Evolutionary conservation across 2,888 invertebrate species (phyloP), one percentile per base, ranked within the genome.

Genomic region (Philopedon plagiatum): DNA sequence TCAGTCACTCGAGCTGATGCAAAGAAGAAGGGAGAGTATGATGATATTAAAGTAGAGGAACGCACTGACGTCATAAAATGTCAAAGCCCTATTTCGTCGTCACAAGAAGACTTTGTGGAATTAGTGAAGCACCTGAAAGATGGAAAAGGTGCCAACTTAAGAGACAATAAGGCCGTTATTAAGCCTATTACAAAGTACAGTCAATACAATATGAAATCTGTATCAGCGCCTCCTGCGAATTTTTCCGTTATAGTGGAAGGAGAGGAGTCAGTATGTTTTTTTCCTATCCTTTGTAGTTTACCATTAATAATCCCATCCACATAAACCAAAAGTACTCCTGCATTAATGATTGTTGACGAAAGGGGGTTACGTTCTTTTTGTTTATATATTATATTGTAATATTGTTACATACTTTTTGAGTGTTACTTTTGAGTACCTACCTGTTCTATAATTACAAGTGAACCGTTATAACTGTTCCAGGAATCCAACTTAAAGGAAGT

Each of bases 221-320:
- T 76, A n/a, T 79, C 80, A 7, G 80, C 81, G 26, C 77, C 80
- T 34, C 77, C 81, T 4, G 77, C 76, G 4, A 78, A 78, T 56
- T 83, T 83, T 73, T 79, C 83, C 4, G 80, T 82, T 34, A 84
- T 84, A 54, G 76, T 78, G 3, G 83, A 84, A 79, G 80, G 79
- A 29, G 82, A 83, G 74, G 83, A 75, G 13, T 60, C 73, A 15
- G 73, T 68, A 70, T 13, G 70, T 70, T 37, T 19, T 37, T 54
- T 58, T 46, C 46, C 34, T 9, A 13, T 56, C 5, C 56, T 18
- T 56, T 15, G 3, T 44, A 7, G 15, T 19, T 13, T n/a, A n/a
- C n/a, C n/a, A n/a, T n/a, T n/a, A n/a, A n/a, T n/a, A n/a, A n/a
- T n/a, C n/a, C n/a, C n/a, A n/a, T n/a, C n/a, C n/a, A n/a, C n/a